Base-by-base conservation (phyloP, 2,888 invertebrate genomes). In the Ischnus inquisitorius region DNA sequence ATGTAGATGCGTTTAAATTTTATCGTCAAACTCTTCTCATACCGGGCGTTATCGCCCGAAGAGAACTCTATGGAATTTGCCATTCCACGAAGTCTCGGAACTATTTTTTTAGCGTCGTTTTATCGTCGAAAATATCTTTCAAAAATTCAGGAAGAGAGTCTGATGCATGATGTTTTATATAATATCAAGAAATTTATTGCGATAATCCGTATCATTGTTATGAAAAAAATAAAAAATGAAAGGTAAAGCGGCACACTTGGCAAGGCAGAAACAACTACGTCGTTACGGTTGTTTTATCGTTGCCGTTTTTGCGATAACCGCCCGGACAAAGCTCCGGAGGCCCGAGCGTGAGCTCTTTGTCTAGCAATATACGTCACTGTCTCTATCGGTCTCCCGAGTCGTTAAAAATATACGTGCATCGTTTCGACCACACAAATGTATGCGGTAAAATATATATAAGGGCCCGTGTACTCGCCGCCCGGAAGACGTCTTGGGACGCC, bases 401-500 rank as follows among this genome's bases (percentile, higher is more conserved):
- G 19, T n/a, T 46, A 10, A 69, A 22, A 62, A 62, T 69, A 67
- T 60, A 67, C 16, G 34, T 78, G 65, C 34, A 60, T 43, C 43
- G 46, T 34, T 28, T n/a, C 51, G 43, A 39, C 48, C 64, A n/a
- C 22, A 34, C 34, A 22, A 65, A 57, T 79, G 54, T 79, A 65
- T 79, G 72, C 62, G 57, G 65, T 43, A 48, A 69, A 75, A 68
- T 68, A 54, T 54, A 62, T 79, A 65, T 41, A 60, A 67, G 68
- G 68, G 62, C 39, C 34, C 64, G 43, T 60, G 48, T 57, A 71
- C 48, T 39, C 16, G 67, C 65, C 72, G 71, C 48, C 68, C 71
- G 82, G 72, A 78, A 78, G 60, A 78, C 72, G 82, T 78, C 78
- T 60, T 72, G 25, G 43, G 69, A 74, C 57, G 83, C 67, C 81